Evolutionary conservation across 1,140 invertebrate genomes (phyloP).

Genomic region (Magallana ariakensis): DNA sequence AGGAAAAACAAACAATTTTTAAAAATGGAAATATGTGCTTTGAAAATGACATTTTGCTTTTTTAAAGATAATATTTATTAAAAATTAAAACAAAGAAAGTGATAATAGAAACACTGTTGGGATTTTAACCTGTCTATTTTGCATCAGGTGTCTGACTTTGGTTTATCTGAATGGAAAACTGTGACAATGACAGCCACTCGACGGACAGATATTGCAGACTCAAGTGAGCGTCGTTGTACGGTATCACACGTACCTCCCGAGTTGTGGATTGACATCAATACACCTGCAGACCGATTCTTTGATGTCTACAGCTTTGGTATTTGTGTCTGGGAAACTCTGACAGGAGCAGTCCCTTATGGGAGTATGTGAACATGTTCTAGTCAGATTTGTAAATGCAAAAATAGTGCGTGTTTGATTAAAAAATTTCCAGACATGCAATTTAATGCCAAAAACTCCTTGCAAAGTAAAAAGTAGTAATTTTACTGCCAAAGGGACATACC

Average conservation of each 20-base stretch:
- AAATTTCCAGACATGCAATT: too few relatives aligned
- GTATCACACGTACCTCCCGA: conserved; percentile 66
- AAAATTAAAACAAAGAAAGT: too few relatives aligned
- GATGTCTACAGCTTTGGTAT: conserved; percentile 69
- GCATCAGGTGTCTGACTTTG: conserved; percentile 64
- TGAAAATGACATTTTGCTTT: too few relatives aligned
- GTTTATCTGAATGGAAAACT: conserved; percentile 66
- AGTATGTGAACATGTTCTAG: conserved; percentile 41
- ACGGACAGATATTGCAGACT: not conserved
- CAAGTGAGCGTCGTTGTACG: conserved; percentile 55
- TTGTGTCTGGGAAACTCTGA: conserved; percentile 62
- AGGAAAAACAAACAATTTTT: too few relatives aligned
- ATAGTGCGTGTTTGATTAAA: too few relatives aligned
- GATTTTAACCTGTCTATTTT: too few relatives aligned
- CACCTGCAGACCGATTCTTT: conserved; percentile 55
- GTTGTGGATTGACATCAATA: conserved; percentile 62
- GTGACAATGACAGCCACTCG: conserved; percentile 57
- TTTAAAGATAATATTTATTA: too few relatives aligned
- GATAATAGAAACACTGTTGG: too few relatives aligned
- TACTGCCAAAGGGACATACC: too few relatives aligned
- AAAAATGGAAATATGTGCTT: too few relatives aligned
- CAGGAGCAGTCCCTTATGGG: conserved; percentile 58
- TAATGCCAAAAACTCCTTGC: too few relatives aligned
- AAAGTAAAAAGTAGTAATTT: too few relatives aligned
- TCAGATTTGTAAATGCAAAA: not conserved